These are phyloP conservation scores for Wiebesia pumilae DNA, from an alignment of 1,140 invertebrate species.

Conservation along the genomic window DNA sequence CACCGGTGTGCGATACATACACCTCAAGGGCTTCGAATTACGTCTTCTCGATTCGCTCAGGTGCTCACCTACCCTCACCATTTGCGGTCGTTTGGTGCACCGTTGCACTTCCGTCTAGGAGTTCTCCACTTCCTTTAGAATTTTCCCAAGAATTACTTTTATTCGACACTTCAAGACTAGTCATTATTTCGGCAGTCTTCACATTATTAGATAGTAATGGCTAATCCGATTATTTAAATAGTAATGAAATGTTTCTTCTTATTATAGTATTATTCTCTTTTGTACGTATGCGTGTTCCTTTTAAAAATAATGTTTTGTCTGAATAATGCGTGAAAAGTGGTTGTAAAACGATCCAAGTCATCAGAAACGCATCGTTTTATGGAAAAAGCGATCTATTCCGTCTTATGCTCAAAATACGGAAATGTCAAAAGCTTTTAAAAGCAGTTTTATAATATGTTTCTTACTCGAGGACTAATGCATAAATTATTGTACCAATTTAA, in stretches of 20 bases:
- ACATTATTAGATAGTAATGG: neutral
- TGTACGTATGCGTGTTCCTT: neutral
- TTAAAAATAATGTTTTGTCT: neutral
- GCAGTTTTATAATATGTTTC: neutral
- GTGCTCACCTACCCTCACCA: neutral
- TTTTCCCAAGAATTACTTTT: neutral
- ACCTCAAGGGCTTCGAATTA: slow-evolving; percentile 25
- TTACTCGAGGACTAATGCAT: too few species aligned
- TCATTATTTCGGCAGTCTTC: neutral
- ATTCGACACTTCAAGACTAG: neutral
- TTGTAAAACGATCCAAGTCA: neutral
- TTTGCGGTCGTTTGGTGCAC: neutral
- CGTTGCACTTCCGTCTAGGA: slow-evolving; percentile 21
- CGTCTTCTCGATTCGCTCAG: slow-evolving; percentile 31
- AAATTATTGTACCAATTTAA: too few species aligned
- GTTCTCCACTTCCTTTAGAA: neutral
- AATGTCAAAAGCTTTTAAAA: neutral
- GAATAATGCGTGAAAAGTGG: neutral
- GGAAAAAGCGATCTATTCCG: neutral
- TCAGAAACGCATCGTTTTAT: neutral
- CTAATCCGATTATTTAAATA: neutral
- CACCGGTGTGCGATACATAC: neutral
- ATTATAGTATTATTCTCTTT: neutral
- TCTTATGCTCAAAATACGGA: neutral
- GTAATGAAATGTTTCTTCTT: neutral